Evolutionary conservation across 2,797 vertebrate species (phyloP).

Genomic region (Antrozous pallidus): DNA sequence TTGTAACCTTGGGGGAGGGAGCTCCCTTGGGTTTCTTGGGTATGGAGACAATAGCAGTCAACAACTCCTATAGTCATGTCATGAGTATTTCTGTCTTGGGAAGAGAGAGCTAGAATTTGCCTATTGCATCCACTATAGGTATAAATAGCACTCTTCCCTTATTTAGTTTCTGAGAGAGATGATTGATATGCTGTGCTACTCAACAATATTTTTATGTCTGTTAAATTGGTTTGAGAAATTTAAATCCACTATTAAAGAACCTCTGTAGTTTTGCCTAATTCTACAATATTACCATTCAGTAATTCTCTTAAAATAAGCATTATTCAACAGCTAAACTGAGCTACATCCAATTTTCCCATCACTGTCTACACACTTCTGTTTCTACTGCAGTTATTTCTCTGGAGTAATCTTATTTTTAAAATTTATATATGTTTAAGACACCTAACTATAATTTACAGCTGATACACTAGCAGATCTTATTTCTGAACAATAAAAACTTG

Average conservation of each 20-base stretch:
- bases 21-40: not conserved
- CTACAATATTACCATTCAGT: not conserved
- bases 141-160: not conserved
- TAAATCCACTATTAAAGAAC: not conserved
- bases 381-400: not conserved
- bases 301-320: not conserved
- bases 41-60: not conserved
- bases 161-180: not conserved
- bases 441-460: not conserved
- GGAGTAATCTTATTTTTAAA: not conserved
- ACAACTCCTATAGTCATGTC: rapidly evolving
- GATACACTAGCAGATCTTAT: not conserved
- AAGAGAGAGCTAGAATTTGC: not conserved
- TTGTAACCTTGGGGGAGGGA: not conserved
- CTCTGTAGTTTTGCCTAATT: not conserved
- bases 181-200: not conserved
- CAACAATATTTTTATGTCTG: not conserved
- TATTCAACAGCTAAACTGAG: not conserved
- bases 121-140: not conserved
- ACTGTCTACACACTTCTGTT: not conserved
- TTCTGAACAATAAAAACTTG: not conserved
- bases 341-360: not conserved
- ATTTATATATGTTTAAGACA: not conserved
- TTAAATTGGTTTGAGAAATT: not conserved
- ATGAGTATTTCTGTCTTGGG: not conserved